These are phyloP conservation scores for Buteo buteo DNA, from an alignment of 2,113 vertebrate genomes.

Conservation along the genomic window DNA sequence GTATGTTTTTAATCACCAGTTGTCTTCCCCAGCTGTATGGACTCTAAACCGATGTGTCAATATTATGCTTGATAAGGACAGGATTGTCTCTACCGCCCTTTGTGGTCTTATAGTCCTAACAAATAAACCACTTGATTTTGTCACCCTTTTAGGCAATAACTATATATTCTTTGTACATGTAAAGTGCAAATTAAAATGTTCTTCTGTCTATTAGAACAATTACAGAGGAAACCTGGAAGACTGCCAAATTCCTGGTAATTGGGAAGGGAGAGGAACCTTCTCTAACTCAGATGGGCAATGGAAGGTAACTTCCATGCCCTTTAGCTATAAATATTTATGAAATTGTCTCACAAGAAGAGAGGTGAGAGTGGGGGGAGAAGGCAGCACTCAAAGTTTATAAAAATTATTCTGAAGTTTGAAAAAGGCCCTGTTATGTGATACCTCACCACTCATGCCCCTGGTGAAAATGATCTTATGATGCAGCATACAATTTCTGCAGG, in stretches of 20 bases:
- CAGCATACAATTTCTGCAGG: slow-evolving; percentile 5
- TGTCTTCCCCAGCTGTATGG: not conserved
- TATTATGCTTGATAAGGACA: not conserved
- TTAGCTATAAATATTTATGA: slow-evolving; percentile 31
- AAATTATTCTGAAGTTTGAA: not conserved
- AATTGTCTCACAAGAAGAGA: not conserved
- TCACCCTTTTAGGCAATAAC: not conserved
- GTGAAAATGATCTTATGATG: slow-evolving; percentile 13
- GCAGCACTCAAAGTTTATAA: not conserved
- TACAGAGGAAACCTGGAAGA: not conserved
- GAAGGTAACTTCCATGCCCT: not conserved
- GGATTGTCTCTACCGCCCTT: not conserved
- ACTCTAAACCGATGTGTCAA: not conserved
- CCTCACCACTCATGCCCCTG: not conserved
- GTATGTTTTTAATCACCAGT: not conserved
- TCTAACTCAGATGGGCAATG: not conserved
- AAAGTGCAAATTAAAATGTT: not conserved
- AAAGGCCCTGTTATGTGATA: not conserved
- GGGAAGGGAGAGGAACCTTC: not conserved
- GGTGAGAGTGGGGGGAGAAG: not conserved
- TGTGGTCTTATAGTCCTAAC: not conserved
- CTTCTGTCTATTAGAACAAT: not conserved
- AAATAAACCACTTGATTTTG: not conserved
- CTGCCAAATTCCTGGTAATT: not conserved
- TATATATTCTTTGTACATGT: not conserved